Evolutionary conservation across 2,113 vertebrate species (phyloP), one percentile per base, ranked within the genome.

Genomic region (Oreochromis niloticus): DNA sequence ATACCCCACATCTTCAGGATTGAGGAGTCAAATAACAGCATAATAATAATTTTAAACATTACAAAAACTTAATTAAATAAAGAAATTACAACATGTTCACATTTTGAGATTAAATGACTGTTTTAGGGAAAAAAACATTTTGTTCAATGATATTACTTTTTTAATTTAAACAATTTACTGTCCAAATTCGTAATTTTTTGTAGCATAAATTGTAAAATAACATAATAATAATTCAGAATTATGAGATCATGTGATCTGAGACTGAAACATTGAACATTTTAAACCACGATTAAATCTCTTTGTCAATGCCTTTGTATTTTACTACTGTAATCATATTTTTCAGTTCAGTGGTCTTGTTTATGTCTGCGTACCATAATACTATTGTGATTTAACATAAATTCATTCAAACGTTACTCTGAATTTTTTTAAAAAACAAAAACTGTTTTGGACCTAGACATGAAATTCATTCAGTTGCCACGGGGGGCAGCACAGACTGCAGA

Each of bases 351-450:
- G 13, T 27, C 9, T 22, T 73, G 39, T 43, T 46, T 16, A 46
- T 73, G 68, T 43, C 36, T 71, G 66, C 5, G 9, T 71, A 46
- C 13, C 7, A 9, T 46, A 22, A 46, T 46, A 27, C 10, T 73
- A 73, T 73, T 27, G 13, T 39, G 34, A 66, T 66, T 27, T 46
- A 46, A 71, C 36, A 43, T 9, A 71, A 43, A 46, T 27, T 22
- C 2, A 9, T 27, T 46, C 16, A 73, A 27, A 46, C 2, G 7
- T 24, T 46, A 16, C 12, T 46, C 39, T 46, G 5, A 71, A 71
- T 16, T 17, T 0, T 13, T 17, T 0, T 13, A 6, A n/a, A 6
- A 32, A 2, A 8, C 0, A 13, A 2, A 32, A 36, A 2, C 17
- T 1, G n/a, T 27, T 41, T 71, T 22, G 11, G 36, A 71, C n/a